phyloP scores from a whole-genome alignment of 2,113 vertebrate genomes.

The Lophochroa leadbeateri region DNA sequence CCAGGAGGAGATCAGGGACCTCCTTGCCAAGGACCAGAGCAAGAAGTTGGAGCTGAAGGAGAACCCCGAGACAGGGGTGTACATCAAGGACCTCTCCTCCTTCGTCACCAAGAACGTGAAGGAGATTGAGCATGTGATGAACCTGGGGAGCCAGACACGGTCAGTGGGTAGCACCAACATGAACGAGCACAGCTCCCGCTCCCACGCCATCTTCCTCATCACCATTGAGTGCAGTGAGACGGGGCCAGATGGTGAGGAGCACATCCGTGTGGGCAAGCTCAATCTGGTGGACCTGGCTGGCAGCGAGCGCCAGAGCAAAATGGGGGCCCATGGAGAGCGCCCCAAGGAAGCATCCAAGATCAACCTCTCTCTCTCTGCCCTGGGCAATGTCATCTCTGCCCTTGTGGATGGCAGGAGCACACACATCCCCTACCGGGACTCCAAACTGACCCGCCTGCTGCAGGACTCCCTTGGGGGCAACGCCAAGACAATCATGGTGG shows the following conservation, averaged over 20 bases:
- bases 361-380: conserved; percentile 92
- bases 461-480: conserved; percentile 97
- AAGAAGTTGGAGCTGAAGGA: conserved; percentile 93
- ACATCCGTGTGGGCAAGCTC: conserved; percentile 95
- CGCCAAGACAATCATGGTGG: conserved; percentile 95
- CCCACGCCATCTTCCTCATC: conserved; percentile 92
- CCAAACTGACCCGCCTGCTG: conserved; percentile 94
- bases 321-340: conserved; percentile 81
- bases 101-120: conserved; percentile 95
- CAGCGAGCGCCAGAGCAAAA: conserved; percentile 92
- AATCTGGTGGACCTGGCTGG: conserved; percentile 97
- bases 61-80: conserved; percentile 87
- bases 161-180: conserved; percentile 93
- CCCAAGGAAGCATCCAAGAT: conserved; percentile 95
- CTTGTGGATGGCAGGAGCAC: conserved; percentile 90
- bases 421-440: conserved; percentile 95
- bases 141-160: conserved; percentile 89
- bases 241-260: conserved; percentile 88
- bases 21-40: conserved; percentile 90
- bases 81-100: conserved; percentile 92
- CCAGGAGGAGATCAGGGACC: conserved; percentile 94
- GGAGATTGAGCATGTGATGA: conserved; percentile 96
- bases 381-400: conserved; percentile 97
- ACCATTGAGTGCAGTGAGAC: conserved; percentile 93
- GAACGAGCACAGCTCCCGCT: conserved; percentile 94